Conservation (phyloP, 2,888 invertebrate genomes). For the Crioceris asparagi region DNA sequence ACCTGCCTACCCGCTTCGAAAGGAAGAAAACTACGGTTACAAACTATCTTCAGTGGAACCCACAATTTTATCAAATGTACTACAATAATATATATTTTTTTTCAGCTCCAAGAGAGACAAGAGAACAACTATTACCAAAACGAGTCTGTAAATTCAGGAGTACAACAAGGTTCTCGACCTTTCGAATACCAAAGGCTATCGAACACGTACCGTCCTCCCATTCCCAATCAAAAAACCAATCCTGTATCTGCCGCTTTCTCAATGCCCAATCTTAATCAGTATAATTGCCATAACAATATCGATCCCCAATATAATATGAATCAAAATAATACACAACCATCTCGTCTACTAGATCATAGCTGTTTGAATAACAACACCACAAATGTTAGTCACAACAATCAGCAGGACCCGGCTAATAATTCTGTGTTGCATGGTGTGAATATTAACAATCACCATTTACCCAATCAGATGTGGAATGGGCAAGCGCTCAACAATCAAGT, state of each 20-base stretch:
- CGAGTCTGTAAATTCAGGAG: too few relatives aligned
- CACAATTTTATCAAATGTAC: too few relatives aligned
- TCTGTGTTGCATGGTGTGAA: slow-evolving; percentile 27
- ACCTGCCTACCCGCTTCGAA: too few relatives aligned
- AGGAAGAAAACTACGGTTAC: too few relatives aligned
- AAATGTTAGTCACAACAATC: slow-evolving; percentile 15
- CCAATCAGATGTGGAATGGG: slow-evolving; percentile 35
- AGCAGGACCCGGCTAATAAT: slow-evolving; percentile 26
- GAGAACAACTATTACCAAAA: slow-evolving; percentile 15
- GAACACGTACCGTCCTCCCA: slow-evolving; percentile 9
- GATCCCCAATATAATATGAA: slow-evolving; percentile 25
- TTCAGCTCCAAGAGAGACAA: slow-evolving; percentile 24
- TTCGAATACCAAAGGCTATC: slow-evolving; percentile 9
- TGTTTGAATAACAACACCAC: slow-evolving; percentile 33
- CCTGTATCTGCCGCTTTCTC: slow-evolving; percentile 32
- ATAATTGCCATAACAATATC: slow-evolving; percentile 27
- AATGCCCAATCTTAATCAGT: slow-evolving; percentile 34
- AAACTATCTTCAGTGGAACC: too few relatives aligned
- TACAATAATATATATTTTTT: too few relatives aligned
- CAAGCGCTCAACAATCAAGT: slow-evolving; percentile 78
- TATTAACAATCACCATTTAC: slow-evolving; percentile 31
- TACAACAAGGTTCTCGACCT: slow-evolving; percentile 11
- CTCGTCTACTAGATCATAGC: slow-evolving; percentile 29
- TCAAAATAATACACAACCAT: slow-evolving; percentile 4
- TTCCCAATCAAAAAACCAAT: slow-evolving; percentile 15